Percentiles rank a stretch among this genome's conserved stretches.
phyloP scores from a whole-genome alignment of 1,140 invertebrate species.

The Rhizoglyphus robini region DNA sequence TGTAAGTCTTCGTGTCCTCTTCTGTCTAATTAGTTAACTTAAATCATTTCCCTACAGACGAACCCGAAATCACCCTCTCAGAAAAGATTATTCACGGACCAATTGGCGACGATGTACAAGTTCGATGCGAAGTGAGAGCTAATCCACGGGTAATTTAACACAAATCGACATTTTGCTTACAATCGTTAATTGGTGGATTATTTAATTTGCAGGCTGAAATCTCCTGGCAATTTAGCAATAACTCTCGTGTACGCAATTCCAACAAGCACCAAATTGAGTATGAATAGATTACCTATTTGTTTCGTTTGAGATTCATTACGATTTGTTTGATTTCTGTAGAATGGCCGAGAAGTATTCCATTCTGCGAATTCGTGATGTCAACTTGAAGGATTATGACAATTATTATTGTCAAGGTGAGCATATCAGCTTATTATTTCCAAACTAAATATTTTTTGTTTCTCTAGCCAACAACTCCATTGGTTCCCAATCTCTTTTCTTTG shows the following conservation, averaged over 20 bases:
- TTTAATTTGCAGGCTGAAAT: conserved; percentile 2
- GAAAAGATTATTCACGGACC: conserved; percentile 15
- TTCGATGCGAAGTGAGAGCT: conserved; percentile 1
- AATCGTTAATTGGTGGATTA: not conserved
- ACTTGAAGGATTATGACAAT: not conserved
- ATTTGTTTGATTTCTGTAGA: not conserved
- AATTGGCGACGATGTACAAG: not conserved
- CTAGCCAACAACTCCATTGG: not conserved
- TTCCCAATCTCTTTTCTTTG: not conserved
- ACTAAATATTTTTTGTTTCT: not conserved
- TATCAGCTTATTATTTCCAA: not conserved
- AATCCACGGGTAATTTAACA: not conserved
- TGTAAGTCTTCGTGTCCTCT: not conserved
- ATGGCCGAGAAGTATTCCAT: not conserved
- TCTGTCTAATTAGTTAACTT: not conserved
- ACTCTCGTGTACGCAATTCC: not conserved
- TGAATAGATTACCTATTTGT: not conserved
- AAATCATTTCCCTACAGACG: not conserved
- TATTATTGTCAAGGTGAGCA: not conserved
- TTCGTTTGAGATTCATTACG: not conserved
- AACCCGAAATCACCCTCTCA: not conserved
- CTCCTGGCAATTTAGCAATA: conserved; percentile 7
- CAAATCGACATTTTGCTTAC: not conserved
- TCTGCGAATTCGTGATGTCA: not conserved
- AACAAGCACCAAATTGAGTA: conserved; percentile 3